Conservation (phyloP, 2,797 vertebrate species). For the Thunnus albacares region DNA sequence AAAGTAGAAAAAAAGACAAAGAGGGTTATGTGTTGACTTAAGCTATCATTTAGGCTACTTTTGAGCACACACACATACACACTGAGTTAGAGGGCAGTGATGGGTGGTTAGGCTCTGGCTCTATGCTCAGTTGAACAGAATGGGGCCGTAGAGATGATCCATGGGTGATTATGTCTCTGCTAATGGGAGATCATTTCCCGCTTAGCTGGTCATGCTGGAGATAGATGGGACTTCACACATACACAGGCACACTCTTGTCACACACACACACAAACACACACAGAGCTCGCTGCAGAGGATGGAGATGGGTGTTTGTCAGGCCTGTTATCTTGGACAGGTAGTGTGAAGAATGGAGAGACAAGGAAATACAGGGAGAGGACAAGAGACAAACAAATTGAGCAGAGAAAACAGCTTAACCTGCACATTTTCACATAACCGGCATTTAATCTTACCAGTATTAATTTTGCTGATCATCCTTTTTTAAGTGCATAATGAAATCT, state of each 20-base stretch:
- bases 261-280: slow-evolving; percentile 39
- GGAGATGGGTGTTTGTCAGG: slow-evolving; percentile 74
- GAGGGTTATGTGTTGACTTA: slow-evolving; percentile 72
- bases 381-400: slow-evolving; percentile 5
- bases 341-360: slow-evolving; percentile 65
- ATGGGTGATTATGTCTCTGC: slow-evolving; percentile 88
- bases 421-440: slow-evolving; percentile 9
- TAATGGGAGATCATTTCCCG: slow-evolving; percentile 88
- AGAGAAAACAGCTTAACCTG: not conserved
- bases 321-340: slow-evolving; percentile 68
- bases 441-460: not conserved
- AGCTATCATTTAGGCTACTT: slow-evolving; percentile 69
- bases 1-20: slow-evolving; percentile 45
- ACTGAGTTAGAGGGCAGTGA: slow-evolving; percentile 74
- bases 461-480: not conserved
- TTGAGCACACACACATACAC: slow-evolving; percentile 48
- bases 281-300: slow-evolving; percentile 48
- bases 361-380: slow-evolving; percentile 14
- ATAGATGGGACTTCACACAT: slow-evolving; percentile 80
- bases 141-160: slow-evolving; percentile 88
- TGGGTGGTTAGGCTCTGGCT: slow-evolving; percentile 79
- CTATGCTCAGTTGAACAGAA: slow-evolving; percentile 87
- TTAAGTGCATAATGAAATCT: not conserved
- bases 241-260: slow-evolving; percentile 42
- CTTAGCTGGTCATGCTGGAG: slow-evolving; percentile 86